Evolutionary conservation across 2,888 invertebrate species (phyloP).

Genomic region (Heliconius hortense): DNA sequence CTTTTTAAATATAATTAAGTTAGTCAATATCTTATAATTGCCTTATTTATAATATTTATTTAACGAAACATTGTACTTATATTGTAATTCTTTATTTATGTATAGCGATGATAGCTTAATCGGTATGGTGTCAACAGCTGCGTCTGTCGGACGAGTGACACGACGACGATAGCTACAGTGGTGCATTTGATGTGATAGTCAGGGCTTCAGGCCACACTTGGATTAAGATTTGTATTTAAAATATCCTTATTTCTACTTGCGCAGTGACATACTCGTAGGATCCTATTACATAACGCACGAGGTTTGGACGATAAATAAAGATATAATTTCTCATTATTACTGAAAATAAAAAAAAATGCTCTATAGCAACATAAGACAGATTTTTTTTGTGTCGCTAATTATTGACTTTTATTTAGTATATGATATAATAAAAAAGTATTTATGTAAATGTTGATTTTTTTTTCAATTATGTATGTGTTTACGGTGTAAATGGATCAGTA

Average conservation of each 20-base stretch:
- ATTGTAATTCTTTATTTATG: conserved; percentile 22
- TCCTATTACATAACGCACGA: not conserved
- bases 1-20: not conserved
- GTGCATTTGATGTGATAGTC: conserved; percentile 9
- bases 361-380: not conserved
- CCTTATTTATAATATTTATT: not conserved
- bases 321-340: not conserved
- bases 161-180: conserved; percentile 37
- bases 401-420: not conserved
- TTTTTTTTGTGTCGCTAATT: too few species aligned
- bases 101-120: conserved; percentile 69
- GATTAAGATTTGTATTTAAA: not conserved
- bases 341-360: not conserved
- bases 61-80: not conserved
- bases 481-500: not conserved
- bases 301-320: not conserved
- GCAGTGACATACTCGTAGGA: too few species aligned
- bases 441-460: not conserved
- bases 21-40: not conserved
- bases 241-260: not conserved
- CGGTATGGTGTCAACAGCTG: conserved; percentile 62
- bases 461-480: not conserved
- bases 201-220: conserved; percentile 18
- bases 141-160: conserved; percentile 33
- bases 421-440: not conserved